Evolutionary conservation across 2,797 vertebrate species (phyloP).

Genomic region (Periparus ater): DNA sequence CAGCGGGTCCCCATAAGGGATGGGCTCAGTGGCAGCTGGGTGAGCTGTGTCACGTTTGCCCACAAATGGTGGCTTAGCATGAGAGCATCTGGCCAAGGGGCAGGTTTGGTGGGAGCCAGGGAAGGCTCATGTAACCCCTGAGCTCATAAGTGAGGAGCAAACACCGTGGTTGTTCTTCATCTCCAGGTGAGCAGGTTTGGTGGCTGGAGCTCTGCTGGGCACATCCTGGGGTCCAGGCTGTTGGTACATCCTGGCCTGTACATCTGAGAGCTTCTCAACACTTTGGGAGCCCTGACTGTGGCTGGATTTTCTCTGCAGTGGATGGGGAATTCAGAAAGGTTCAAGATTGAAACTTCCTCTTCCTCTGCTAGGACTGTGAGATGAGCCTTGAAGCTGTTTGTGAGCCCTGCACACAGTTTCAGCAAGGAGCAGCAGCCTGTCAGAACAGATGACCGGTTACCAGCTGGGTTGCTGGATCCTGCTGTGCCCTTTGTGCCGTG

Average conservation of each 20-base stretch:
- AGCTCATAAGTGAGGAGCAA: neutral
- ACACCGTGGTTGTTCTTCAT: accelerated
- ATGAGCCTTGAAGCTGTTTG: neutral
- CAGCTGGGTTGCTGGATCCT: neutral
- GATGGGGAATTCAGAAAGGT: neutral
- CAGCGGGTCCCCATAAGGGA: neutral
- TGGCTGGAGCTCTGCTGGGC: neutral
- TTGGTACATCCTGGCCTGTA: accelerated
- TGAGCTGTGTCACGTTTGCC: neutral
- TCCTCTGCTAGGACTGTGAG: neutral
- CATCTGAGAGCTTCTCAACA: neutral
- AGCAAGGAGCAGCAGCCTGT: neutral
- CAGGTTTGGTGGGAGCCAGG: neutral
- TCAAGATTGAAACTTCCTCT: neutral
- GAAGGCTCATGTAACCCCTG: accelerated
- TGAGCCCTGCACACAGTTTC: neutral
- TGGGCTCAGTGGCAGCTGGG: neutral
- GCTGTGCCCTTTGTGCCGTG: neutral
- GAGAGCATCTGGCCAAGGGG: neutral
- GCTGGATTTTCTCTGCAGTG: neutral
- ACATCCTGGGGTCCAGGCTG: neutral
- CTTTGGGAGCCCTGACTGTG: neutral
- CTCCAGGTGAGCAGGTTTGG: neutral
- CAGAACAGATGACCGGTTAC: neutral
- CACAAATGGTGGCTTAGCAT: neutral